phyloP scores from a whole-genome alignment of 2,888 invertebrate species.

The Thelaira solivaga region DNA sequence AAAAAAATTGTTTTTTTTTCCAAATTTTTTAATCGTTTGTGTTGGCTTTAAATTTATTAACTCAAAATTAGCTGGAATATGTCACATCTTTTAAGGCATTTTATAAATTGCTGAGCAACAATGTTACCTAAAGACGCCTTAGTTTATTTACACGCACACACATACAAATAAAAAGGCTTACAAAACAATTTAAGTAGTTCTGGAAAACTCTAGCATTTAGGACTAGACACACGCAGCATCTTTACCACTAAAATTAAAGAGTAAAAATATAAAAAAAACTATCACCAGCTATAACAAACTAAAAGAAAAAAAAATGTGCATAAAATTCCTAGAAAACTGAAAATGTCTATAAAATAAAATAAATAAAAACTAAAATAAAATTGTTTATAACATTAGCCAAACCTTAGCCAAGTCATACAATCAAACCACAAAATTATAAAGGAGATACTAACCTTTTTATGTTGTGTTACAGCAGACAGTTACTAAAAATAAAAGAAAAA shows the following conservation, averaged over 20 bases:
- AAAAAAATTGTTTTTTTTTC: neutral
- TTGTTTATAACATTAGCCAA: conserved; percentile 28
- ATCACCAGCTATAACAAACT: conserved; percentile 25
- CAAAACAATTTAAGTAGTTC: conserved; percentile 3
- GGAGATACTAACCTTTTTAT: conserved; percentile 53
- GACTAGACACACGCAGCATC: conserved; percentile 56
- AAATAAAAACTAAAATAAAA: conserved; percentile 35
- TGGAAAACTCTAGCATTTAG: conserved; percentile 30
- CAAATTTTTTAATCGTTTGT: neutral
- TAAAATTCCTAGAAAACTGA: conserved; percentile 75
- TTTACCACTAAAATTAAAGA: neutral
- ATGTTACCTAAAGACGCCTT: conserved; percentile 50
- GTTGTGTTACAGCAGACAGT: conserved; percentile 39
- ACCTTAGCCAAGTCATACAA: conserved; percentile 33
- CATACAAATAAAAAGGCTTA: neutral
- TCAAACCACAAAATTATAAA: conserved; percentile 32
- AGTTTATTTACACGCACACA: neutral
- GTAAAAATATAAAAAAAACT: conserved; percentile 5
- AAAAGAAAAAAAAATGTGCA: conserved; percentile 71
- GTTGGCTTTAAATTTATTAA: conserved; percentile 33
- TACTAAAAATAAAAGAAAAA: conserved; percentile 31
- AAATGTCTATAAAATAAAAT: conserved; percentile 49
- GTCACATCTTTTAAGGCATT: conserved; percentile 47
- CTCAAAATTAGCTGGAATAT: conserved; percentile 54
- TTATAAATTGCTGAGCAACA: conserved; percentile 35